Evolutionary conservation across 2,113 vertebrate genomes (phyloP), one percentile per base, ranked within the genome.

Genomic region (Anhinga anhinga): DNA sequence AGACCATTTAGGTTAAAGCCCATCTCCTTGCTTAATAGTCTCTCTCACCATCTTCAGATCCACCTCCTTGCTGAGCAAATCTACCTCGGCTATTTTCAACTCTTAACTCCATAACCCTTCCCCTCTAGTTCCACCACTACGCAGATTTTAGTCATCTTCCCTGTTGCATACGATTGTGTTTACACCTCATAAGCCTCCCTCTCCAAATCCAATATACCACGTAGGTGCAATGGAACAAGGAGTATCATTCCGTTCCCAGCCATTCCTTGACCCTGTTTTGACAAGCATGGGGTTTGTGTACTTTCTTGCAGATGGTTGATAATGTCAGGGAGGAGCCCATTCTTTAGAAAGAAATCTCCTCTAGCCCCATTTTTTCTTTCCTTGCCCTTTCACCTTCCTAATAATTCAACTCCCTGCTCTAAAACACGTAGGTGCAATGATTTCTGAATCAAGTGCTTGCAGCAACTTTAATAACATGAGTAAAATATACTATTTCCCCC

Each of bases 381-480:
- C n/a, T 95, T 2, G 3, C n/a, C 36, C 38, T 91, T 92, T 94
- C 52, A 63, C 65, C 56, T 89, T 79, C 77, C 36, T 82, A 79
- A 63, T 76, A 91, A 84, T 72, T 87, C n/a, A 72, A 58, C 15
- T 72, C 44, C 26, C 52, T 69, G 63, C 76, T 86, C 47, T 66
- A 72, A 86, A 95, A 86, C 67, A 82, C 0, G 0, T 82, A 84
- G 56, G 55, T 52, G 32, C 40, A 72, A 61, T 63, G 81, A 93
- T 53, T 95, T 80, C 77, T 82, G 92, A 95, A 97, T 67, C 61
- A 87, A 94, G 13, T 47, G 53, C 86, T 95, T 50, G 83, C 81
- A 89, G 70, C 29, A 88, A 83, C 47, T 92, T 86, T 47, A 88
- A 92, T 81, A 88, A 96, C 65, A 90, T 5, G 8, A 81, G n/a